Evolutionary conservation across 2,113 vertebrate species (phyloP).

Genomic region (Columba livia): DNA sequence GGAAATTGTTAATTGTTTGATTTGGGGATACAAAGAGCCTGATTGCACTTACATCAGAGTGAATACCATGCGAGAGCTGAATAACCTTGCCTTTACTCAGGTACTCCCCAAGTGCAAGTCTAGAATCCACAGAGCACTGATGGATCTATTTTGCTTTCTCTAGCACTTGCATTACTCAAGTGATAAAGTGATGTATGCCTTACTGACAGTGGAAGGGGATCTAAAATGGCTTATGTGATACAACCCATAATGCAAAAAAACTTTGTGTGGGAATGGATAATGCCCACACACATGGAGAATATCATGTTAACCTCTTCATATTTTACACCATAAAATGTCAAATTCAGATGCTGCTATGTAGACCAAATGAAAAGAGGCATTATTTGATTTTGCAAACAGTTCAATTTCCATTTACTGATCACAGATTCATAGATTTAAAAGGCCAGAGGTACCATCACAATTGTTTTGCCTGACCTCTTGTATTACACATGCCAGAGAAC

Average conservation of each 20-base stretch:
- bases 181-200: not conserved
- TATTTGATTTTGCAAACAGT: not conserved
- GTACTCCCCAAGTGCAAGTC: not conserved
- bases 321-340: not conserved
- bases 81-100: not conserved
- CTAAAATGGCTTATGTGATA: not conserved
- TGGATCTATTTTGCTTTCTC: not conserved
- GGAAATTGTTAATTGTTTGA: not conserved
- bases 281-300: not conserved
- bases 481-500: not conserved
- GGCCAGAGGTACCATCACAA: not conserved
- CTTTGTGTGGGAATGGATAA: not conserved
- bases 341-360: not conserved
- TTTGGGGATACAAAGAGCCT: not conserved
- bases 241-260: not conserved
- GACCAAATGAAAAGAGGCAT: not conserved
- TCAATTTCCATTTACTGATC: not conserved
- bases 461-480: not conserved
- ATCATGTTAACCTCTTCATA: not conserved
- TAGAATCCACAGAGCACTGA: not conserved
- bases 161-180: not conserved
- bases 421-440: conserved; percentile 15
- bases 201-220: not conserved
- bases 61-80: not conserved
- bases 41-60: not conserved